Percentiles rank a stretch among this genome's conserved stretches.
These are phyloP conservation scores for Gavialis gangeticus DNA, from an alignment of 2,113 vertebrate genomes.

Conservation along the genomic window DNA sequence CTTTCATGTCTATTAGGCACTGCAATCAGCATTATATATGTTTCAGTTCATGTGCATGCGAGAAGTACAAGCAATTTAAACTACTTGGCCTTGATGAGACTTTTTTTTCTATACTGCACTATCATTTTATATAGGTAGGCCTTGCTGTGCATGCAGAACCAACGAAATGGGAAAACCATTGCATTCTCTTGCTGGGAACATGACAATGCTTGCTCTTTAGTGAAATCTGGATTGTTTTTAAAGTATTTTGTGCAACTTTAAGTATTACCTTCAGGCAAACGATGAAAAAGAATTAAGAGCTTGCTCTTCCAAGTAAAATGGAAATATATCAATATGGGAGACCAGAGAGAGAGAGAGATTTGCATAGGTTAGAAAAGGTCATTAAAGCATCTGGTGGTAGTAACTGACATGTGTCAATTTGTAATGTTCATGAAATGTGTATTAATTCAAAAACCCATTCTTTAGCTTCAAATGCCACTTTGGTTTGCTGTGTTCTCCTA, in stretches of 20 bases:
- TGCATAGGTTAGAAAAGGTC: slow-evolving; percentile 76
- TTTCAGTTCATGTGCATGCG: not conserved
- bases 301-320: slow-evolving; percentile 51
- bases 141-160: not conserved
- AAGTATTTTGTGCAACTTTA: not conserved
- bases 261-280: slow-evolving; percentile 35
- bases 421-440: slow-evolving; percentile 80
- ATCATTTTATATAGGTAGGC: not conserved
- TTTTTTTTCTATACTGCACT: not conserved
- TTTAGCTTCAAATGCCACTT: slow-evolving; percentile 69
- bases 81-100: not conserved
- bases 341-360: slow-evolving; percentile 33
- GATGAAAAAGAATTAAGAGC: slow-evolving; percentile 1
- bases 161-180: not conserved
- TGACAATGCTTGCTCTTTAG: not conserved
- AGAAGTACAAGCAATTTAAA: not conserved
- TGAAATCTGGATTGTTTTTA: not conserved
- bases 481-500: slow-evolving; percentile 36
- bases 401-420: slow-evolving; percentile 75
- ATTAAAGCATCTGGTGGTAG: slow-evolving; percentile 78
- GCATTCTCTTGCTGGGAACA: not conserved
- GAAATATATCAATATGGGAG: slow-evolving; percentile 27
- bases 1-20: not conserved
- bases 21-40: not conserved
- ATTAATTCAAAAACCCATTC: slow-evolving; percentile 77